A percentile compares a stretch with the other conserved stretches of the same genome.
phyloP scores from a whole-genome alignment of 2,888 invertebrate species.

The Helleia helle region DNA sequence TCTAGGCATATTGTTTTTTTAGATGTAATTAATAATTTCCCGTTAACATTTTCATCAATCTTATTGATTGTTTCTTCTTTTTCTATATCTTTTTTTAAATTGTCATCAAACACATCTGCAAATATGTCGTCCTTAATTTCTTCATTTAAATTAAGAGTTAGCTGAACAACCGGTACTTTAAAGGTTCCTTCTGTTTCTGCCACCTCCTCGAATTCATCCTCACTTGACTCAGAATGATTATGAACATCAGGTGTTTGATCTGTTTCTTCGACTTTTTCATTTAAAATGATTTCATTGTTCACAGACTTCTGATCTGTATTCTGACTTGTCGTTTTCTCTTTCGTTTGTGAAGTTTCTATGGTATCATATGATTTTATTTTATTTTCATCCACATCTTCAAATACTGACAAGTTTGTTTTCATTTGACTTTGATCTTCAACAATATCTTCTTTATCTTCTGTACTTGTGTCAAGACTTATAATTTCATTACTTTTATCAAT shows the following conservation, averaged over 20 bases:
- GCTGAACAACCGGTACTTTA: constrained; percentile 56
- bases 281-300: background rate
- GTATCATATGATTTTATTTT: background rate
- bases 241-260: background rate
- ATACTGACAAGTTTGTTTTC: background rate
- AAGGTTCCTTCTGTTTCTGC: constrained; percentile 41
- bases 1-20: background rate
- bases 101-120: constrained; percentile 77
- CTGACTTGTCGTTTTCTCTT: background rate
- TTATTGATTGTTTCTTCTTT: no score
- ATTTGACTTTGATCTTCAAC: constrained; percentile 16
- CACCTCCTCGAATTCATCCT: constrained; percentile 70
- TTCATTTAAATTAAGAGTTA: constrained; percentile 47
- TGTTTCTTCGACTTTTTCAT: background rate
- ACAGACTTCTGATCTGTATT: no score
- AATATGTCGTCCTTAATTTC: constrained; percentile 77
- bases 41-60: no score
- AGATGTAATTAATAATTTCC: background rate
- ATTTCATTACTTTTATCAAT: constrained; percentile 38
- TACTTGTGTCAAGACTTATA: constrained; percentile 39
- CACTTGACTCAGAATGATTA: constrained; percentile 39
- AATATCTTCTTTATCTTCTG: constrained; percentile 35
- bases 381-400: no score
- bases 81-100: constrained; percentile 10
- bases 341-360: background rate